A percentile compares a stretch with the other conserved stretches of the same genome.
Conservation (phyloP, 2,888 invertebrate genomes). For the Sipunculus nudus region DNA sequence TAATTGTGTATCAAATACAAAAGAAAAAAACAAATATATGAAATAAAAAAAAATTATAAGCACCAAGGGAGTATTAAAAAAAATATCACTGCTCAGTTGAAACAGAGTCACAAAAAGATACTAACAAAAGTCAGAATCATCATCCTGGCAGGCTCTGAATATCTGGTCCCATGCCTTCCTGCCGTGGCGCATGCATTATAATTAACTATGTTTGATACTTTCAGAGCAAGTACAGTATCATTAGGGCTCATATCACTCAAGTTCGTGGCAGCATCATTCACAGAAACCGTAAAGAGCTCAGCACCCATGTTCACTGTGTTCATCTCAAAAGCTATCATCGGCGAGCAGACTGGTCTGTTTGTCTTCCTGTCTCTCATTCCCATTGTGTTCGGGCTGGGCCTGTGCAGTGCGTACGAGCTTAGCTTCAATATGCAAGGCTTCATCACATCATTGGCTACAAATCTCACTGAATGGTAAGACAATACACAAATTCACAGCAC, state of each 20-base stretch:
- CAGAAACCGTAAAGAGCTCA: constrained; percentile 83
- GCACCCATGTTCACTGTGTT: constrained; percentile 82
- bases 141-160: no score
- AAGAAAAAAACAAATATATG: no score
- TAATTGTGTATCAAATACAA: no score
- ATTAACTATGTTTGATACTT: constrained; percentile 22
- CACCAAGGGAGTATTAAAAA: no score
- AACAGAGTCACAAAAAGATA: no score
- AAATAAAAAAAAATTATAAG: no score
- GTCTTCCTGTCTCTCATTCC: constrained; percentile 79
- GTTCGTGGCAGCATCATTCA: constrained; percentile 83
- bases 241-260: constrained; percentile 79
- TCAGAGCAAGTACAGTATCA: constrained; percentile 78
- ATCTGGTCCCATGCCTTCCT: no score
- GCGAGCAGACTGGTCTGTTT: constrained; percentile 65
- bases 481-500: no score
- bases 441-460: constrained; percentile 80
- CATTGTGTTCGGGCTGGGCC: constrained; percentile 79
- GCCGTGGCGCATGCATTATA: not conserved
- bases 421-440: constrained; percentile 80
- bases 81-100: no score
- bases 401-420: constrained; percentile 81
- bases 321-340: constrained; percentile 72
- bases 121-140: no score
- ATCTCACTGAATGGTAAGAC: constrained; percentile 77